phyloP scores from a whole-genome alignment of 2,888 invertebrate genomes.

The Tipula confusa region DNA sequence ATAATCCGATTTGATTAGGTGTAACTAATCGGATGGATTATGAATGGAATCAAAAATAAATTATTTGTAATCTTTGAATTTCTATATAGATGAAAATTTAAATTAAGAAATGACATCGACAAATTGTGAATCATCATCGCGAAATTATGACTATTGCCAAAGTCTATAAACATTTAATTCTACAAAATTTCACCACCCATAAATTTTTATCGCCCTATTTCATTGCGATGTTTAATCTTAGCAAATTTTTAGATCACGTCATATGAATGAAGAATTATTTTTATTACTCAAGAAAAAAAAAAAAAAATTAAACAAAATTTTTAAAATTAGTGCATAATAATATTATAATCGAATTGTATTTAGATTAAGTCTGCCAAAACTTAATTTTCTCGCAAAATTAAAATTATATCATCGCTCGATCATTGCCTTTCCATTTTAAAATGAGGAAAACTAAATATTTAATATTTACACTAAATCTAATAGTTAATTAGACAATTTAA shows the following conservation, averaged over 20 bases:
- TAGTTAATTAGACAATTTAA: not conserved
- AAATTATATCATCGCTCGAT: not conserved
- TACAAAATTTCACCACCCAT: no score
- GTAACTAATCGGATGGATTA: no score
- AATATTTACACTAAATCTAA: not conserved
- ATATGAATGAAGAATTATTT: not conserved
- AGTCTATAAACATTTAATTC: no score
- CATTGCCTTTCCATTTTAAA: not conserved
- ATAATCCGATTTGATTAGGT: not conserved
- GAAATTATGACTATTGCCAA: no score
- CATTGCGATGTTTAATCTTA: no score
- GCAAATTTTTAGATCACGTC: not conserved
- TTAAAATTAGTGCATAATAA: not conserved
- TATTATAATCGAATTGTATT: not conserved
- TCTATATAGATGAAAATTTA: no score
- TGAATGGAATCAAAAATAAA: no score
- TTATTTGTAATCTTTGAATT: no score
- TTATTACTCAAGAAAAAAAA: not conserved
- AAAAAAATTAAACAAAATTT: no score
- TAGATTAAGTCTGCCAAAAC: not conserved
- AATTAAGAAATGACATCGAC: no score
- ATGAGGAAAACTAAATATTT: not conserved
- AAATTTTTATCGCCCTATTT: no score
- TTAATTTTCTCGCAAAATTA: not conserved
- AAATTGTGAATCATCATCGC: no score